phyloP scores from a whole-genome alignment of 2,888 invertebrate genomes.

The Nowickia ferox region DNA sequence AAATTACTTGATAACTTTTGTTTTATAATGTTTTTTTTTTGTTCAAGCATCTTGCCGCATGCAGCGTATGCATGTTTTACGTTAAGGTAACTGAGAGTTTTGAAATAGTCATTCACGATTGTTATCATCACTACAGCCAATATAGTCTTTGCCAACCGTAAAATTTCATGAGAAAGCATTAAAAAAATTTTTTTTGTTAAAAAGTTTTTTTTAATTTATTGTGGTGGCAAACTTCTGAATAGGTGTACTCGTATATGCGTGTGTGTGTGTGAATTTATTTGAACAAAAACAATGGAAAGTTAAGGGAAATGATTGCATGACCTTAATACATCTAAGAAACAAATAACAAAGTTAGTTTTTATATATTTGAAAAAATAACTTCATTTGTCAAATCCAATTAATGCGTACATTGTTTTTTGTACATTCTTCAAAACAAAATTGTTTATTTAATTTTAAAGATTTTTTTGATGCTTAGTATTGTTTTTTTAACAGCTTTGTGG shows the following conservation, averaged over 20 bases:
- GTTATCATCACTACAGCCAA: conserved; percentile 11
- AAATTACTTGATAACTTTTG: conserved; percentile 65
- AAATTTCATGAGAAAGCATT: conserved; percentile 29
- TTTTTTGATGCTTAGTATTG: background rate
- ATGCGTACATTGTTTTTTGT: background rate
- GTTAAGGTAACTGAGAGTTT: conserved; percentile 36
- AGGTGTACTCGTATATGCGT: conserved; percentile 19
- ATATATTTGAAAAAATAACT: background rate
- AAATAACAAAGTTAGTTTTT: conserved; percentile 6
- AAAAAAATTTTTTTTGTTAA: conserved; percentile 22
- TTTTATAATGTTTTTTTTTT: conserved; percentile 36
- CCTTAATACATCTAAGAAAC: conserved; percentile 36
- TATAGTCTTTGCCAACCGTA: conserved; percentile 9
- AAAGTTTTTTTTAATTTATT: background rate
- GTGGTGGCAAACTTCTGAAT: conserved; percentile 39
- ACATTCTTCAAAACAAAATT: background rate
- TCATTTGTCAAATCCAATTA: background rate
- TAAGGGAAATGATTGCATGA: conserved; percentile 42
- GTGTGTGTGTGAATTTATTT: conserved; percentile 40
- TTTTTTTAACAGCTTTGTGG: background rate
- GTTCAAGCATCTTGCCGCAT: background rate
- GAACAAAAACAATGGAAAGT: conserved; percentile 13
- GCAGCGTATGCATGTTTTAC: background rate
- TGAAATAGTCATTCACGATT: conserved; percentile 18
- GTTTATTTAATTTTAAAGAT: background rate